These are phyloP conservation scores for Tuta absoluta DNA, from an alignment of 2,888 invertebrate genomes.

Conservation along the genomic window DNA sequence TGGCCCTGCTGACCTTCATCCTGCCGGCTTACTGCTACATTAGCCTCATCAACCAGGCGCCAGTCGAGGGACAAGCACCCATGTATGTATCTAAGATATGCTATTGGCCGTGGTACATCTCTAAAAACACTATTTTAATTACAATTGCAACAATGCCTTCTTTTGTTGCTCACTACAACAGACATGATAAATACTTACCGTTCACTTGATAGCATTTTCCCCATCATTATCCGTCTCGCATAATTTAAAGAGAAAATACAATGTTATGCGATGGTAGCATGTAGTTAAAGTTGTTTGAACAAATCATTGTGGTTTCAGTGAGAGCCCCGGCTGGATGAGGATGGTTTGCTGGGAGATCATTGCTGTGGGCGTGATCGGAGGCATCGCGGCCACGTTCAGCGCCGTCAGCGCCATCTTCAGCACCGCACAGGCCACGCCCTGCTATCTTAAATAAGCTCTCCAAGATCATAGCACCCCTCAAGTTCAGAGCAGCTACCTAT, in stretches of 20 bases:
- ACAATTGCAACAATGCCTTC: too few relatives aligned
- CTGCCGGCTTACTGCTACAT: slow-evolving; percentile 86
- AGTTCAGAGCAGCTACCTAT: too few relatives aligned
- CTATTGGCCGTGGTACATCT: too few relatives aligned
- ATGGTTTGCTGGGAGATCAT: slow-evolving; percentile 83
- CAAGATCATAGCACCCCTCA: neutral
- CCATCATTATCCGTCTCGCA: too few relatives aligned
- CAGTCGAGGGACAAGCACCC: slow-evolving; percentile 52
- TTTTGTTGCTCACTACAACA: too few relatives aligned
- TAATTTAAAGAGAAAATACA: too few relatives aligned
- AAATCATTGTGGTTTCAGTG: slow-evolving; percentile 54
- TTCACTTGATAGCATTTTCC: too few relatives aligned
- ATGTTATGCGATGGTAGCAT: too few relatives aligned
- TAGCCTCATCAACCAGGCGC: slow-evolving; percentile 74
- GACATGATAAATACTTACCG: too few relatives aligned
- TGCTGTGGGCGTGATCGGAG: slow-evolving; percentile 81
- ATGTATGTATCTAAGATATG: slow-evolving; percentile 50
- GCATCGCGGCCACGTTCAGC: slow-evolving; percentile 82
- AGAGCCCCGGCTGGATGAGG: slow-evolving; percentile 79
- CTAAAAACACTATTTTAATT: too few relatives aligned
- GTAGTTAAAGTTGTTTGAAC: neutral
- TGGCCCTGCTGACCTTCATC: slow-evolving; percentile 85
- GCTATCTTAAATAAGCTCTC: slow-evolving; percentile 54
- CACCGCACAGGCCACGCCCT: slow-evolving; percentile 63
- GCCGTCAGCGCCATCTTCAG: slow-evolving; percentile 81